Evolutionary conservation across 1,140 invertebrate species (phyloP), one percentile per base, ranked within the genome.

Genomic region (Artemia franciscana): DNA sequence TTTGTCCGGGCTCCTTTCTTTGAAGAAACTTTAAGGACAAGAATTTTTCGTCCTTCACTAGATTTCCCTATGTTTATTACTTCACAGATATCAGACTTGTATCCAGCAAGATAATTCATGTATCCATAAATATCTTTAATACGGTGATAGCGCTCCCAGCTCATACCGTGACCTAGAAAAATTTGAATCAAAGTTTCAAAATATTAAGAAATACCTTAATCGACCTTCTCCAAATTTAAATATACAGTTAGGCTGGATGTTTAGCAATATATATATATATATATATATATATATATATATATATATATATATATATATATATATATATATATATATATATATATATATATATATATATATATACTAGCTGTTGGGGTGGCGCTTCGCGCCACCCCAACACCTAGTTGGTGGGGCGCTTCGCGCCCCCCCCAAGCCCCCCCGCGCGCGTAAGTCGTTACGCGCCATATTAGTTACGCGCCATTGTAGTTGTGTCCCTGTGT

Each of bases 21-120:
- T 1, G 70, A 72, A 0, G 77, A 77, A 1, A 81, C 70, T 69
- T 82, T 84, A 26, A 81, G 71, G 15, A 85, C 71, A 72, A 83
- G 85, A 1, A 91, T 72, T 2, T 84, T 80, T 57, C 83, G 75
- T 56, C 83, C 82, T 74, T 89, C 82, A 60, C 78, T 77, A 21
- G 86, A 88, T 64, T 78, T 77, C 5, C 88, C 88, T 60, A 90
- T 87, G 0, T 77, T 80, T 62, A 80, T 75, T 0, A 86, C 73
- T 24, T 79, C 82, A 79, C 27, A 85, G 70, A 51, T 78, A 24
- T 67, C 74, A 0, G 85, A 82, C 73, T 86, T 88, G 0, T 80
- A 83, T 65, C 76, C 73, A 1, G 80, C 79, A 65, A 90, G 71
- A 68, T 85, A 85, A 67, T 86, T 81, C 65, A 87, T 70, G 69